Conservation (phyloP, 2,888 invertebrate species). For the Tetranychus truncatus region DNA sequence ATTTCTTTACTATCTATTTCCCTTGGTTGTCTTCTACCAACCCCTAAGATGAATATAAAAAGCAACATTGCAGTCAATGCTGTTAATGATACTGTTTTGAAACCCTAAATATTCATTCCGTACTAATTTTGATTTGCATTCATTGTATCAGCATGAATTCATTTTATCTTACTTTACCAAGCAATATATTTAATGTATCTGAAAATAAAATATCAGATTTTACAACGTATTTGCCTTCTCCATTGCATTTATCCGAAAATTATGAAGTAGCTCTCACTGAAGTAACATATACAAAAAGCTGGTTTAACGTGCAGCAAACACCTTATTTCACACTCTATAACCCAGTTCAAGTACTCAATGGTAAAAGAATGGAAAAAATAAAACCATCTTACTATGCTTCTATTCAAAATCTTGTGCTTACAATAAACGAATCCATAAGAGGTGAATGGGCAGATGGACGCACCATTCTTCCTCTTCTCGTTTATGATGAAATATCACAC, state of each 20-base stretch:
- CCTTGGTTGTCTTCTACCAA: background rate
- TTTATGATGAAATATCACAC: background rate
- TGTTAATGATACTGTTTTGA: background rate
- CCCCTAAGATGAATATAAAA: background rate
- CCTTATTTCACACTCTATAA: background rate
- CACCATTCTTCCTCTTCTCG: background rate
- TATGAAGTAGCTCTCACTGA: background rate
- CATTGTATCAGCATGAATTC: background rate
- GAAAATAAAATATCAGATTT: background rate
- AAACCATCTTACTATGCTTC: background rate
- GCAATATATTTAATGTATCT: background rate
- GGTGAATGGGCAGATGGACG: background rate
- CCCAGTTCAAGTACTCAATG: background rate
- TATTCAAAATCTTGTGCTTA: background rate
- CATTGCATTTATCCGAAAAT: background rate
- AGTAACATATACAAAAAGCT: background rate
- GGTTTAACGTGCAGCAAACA: background rate
- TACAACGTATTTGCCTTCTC: background rate
- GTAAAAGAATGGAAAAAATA: background rate
- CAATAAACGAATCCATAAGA: background rate
- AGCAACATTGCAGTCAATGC: background rate
- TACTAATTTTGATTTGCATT: fast-evolving
- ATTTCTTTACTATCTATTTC: background rate
- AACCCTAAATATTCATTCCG: background rate
- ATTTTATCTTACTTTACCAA: background rate